These are phyloP conservation scores for Patiria miniata DNA, from an alignment of 35 echinoderm and acorn worm genomes.

Conservation along the genomic window DNA sequence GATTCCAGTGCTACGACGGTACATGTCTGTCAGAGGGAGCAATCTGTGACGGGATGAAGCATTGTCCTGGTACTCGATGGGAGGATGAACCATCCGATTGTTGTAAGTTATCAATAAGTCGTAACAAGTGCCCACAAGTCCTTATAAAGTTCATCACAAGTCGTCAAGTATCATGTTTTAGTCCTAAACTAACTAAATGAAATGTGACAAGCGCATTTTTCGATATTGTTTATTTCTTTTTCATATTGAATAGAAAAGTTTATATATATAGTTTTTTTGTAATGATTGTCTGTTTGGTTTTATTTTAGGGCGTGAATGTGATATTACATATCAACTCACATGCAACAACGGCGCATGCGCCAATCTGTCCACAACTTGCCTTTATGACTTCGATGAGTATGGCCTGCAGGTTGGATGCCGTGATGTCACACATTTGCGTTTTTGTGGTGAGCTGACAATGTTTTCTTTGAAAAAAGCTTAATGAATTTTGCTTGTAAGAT, in stretches of 20 bases:
- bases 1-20: conserved; percentile 86
- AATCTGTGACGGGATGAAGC: conserved; percentile 76
- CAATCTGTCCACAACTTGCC: conserved; percentile 15
- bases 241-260: too few relatives aligned
- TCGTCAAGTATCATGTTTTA: too few relatives aligned
- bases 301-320: neutral
- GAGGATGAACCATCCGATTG: conserved; percentile 75
- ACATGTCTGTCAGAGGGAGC: conserved; percentile 50
- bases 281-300: neutral
- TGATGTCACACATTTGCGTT: conserved; percentile 67
- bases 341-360: conserved; percentile 70
- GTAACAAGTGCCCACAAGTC: too few relatives aligned
- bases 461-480: neutral
- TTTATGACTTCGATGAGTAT: conserved; percentile 72
- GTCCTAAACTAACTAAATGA: too few relatives aligned
- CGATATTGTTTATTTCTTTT: too few relatives aligned
- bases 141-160: too few relatives aligned
- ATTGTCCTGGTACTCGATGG: conserved; percentile 66
- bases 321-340: neutral
- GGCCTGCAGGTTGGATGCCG: conserved; percentile 61
- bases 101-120: conserved; percentile 36
- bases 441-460: conserved; percentile 46
- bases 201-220: too few relatives aligned
- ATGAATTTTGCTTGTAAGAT: too few relatives aligned
- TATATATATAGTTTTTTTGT: neutral